phyloP scores from a whole-genome alignment of 2,113 vertebrate species.

The Geothlypis trichas region DNA sequence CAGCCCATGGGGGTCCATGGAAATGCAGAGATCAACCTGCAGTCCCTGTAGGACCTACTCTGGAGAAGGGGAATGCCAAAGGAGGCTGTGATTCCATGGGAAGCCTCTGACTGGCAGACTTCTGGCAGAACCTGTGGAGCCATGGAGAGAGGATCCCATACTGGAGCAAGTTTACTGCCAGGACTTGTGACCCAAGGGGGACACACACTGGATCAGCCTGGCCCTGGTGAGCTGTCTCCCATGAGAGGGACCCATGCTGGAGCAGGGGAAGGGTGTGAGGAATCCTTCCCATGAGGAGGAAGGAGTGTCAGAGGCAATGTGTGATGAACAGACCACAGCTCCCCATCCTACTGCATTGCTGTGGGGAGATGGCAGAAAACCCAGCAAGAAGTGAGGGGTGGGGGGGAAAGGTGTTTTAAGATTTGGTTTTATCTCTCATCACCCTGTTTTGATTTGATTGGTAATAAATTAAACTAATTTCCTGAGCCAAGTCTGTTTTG shows the following conservation, averaged over 20 bases:
- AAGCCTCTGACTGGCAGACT: neutral
- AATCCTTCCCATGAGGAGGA: too few relatives aligned
- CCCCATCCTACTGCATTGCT: neutral
- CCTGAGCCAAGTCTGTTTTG: neutral
- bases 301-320: fast-evolving
- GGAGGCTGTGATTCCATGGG: neutral
- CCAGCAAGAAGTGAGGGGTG: neutral
- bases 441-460: neutral
- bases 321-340: neutral
- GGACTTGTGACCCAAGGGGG: neutral
- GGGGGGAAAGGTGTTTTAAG: neutral
- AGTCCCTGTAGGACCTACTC: neutral
- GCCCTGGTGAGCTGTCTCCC: neutral
- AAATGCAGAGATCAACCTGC: neutral
- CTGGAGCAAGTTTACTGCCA: neutral
- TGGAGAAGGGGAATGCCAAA: neutral
- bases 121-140: neutral
- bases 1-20: neutral
- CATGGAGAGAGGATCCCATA: neutral
- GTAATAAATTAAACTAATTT: neutral
- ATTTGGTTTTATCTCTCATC: neutral
- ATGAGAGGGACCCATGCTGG: neutral
- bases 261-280: neutral
- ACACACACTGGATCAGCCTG: neutral
- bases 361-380: neutral